Base-by-base conservation (phyloP, 2,797 vertebrate genomes). In the Hozukius guyotensis region DNA sequence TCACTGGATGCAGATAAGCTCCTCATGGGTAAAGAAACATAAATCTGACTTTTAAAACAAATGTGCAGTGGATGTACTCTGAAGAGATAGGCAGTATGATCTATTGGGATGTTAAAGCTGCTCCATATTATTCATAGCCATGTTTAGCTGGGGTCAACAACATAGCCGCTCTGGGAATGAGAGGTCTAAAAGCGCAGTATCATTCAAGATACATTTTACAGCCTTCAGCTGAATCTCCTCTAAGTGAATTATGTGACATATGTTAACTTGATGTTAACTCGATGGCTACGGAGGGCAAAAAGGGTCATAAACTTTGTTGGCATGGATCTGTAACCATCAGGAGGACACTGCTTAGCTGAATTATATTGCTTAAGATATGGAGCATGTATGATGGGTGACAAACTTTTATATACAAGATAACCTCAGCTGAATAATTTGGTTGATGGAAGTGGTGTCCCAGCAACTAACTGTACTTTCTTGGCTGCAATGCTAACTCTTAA, bases 21-120 rank as follows among this genome's bases (percentile, higher is more conserved):
- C 53, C 66, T 78, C 36, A 46, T 29, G 25, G 69, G 22, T 2
- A 7, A 46, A 63, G 59, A 38, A 49, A 81, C 81, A 85, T 87
- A 81, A 90, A 88, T 91, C 84, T 76, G 46, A 67, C 63, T 71
- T 73, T 80, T 42, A 69, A 88, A 86, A 89, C 38, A 79, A 84
- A 82, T 62, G 79, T 61, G 80, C 67, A 2, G 57, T 65, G 49
- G 69, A 82, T 67, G 72, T 75, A 53, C 56, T 75, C 68, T 42
- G 71, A 78, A 67, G 75, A 81, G 83, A 83, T 77, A 74, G 77
- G 69, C 75, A 62, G 24, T 3, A 2, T 82, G 87, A 93, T 90
- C 80, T 77, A 89, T 84, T 57, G 75, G 42, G 72, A 80, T 5
- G 63, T 84, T 86, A 73, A 82, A 61, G 81, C 74, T 56, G 67